These are phyloP conservation scores for Orientallactaga sibirica DNA, from an alignment of 2,797 vertebrate genomes.

Conservation along the genomic window DNA sequence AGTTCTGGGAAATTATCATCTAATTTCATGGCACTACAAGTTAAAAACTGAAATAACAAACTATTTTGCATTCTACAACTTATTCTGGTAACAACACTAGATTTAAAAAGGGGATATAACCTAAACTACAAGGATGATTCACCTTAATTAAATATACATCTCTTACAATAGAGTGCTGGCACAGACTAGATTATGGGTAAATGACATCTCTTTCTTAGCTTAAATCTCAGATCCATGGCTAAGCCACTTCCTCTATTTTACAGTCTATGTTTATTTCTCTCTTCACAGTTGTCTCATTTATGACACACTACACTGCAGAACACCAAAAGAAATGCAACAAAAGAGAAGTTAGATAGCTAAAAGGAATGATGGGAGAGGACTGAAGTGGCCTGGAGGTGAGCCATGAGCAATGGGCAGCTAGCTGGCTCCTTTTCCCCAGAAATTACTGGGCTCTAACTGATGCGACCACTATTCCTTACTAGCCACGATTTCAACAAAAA, in stretches of 20 bases:
- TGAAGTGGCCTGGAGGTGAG: neutral
- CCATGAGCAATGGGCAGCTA: neutral
- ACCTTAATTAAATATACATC: constrained; percentile 4
- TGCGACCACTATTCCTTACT: constrained; percentile 5
- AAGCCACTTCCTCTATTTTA: constrained; percentile 33
- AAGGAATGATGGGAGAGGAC: neutral
- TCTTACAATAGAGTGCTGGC: neutral
- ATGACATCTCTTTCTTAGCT: neutral
- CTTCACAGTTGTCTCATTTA: constrained; percentile 38
- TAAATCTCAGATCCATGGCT: neutral
- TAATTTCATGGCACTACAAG: constrained; percentile 37
- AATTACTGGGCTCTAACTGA: neutral
- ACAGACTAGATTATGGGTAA: neutral
- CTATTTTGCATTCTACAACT: constrained; percentile 53
- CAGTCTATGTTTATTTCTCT: neutral
- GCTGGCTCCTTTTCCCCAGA: neutral
- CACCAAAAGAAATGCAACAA: constrained; percentile 31
- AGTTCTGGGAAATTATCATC: constrained; percentile 33
- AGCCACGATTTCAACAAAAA: constrained; percentile 40
- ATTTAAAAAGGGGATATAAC: constrained; percentile 12
- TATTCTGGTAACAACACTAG: neutral
- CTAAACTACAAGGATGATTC: constrained; percentile 8
- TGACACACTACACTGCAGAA: neutral
- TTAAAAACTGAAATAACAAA: constrained; percentile 51
- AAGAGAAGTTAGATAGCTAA: constrained; percentile 26